These are phyloP conservation scores for Drosophila incognita DNA, from an alignment of 2,888 invertebrate genomes.

Conservation along the genomic window DNA sequence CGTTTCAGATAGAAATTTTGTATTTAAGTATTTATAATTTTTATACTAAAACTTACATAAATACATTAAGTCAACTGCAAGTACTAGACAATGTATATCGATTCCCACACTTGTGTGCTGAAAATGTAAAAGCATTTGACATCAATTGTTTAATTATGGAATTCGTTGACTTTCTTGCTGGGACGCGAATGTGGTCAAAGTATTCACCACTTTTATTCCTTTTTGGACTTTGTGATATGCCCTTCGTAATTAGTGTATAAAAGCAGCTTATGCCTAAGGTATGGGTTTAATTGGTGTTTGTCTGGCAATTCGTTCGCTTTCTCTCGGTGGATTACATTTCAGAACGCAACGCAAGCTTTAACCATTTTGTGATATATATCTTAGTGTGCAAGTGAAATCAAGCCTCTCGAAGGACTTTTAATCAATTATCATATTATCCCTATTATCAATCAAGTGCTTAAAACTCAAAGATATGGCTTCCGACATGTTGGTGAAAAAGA, in stretches of 20 bases:
- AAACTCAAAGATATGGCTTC: conserved; percentile 56
- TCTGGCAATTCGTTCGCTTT: conserved; percentile 77
- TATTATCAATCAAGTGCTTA: conserved; percentile 19
- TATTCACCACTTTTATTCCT: conserved; percentile 56
- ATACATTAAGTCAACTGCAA: neutral
- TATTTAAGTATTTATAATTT: neutral
- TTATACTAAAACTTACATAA: neutral
- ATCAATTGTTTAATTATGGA: conserved; percentile 58
- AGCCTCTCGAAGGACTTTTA: conserved; percentile 10
- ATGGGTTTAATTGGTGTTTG: conserved; percentile 77
- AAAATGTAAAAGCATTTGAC: conserved; percentile 35
- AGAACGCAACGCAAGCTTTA: conserved; percentile 11
- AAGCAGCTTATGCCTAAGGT: conserved; percentile 38
- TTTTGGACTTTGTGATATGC: conserved; percentile 71
- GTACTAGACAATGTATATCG: neutral
- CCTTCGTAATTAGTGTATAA: conserved; percentile 33
- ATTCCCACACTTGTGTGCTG: conserved; percentile 9
- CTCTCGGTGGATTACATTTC: conserved; percentile 42
- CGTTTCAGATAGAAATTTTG: neutral
- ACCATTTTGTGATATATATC: conserved; percentile 28
- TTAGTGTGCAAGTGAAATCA: conserved; percentile 29
- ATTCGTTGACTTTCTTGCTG: conserved; percentile 63
- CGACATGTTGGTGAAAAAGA: conserved; percentile 49
- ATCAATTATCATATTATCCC: conserved; percentile 8
- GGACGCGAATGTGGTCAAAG: conserved; percentile 66